Conservation (phyloP, 1,140 invertebrate genomes). For the Tetramorium simillimum region DNA sequence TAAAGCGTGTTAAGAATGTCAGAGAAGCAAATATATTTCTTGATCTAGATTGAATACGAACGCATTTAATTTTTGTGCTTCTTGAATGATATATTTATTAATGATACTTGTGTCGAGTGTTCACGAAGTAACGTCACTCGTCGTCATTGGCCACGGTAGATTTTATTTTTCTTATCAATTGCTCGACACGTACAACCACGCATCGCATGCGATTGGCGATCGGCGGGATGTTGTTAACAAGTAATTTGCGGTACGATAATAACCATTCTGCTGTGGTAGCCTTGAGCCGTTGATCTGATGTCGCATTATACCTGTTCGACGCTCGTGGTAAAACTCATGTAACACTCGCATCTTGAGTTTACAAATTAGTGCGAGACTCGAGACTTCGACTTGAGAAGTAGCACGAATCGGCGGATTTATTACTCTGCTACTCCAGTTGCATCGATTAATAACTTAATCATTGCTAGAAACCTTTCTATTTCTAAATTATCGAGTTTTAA, state of each 20-base stretch:
- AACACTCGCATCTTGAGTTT: conserved; percentile 14
- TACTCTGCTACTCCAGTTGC: background rate
- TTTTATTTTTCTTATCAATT: conserved; percentile 39
- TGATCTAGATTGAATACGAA: background rate
- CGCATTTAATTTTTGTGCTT: background rate
- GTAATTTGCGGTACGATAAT: conserved; percentile 58
- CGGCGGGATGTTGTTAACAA: conserved; percentile 41
- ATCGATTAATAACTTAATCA: background rate
- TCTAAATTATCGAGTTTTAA: background rate
- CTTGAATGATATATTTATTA: background rate
- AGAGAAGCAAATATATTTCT: background rate
- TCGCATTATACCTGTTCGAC: conserved; percentile 30
- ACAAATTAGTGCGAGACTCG: background rate
- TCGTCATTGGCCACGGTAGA: background rate
- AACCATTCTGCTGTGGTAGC: conserved; percentile 42
- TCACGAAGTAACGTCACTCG: background rate
- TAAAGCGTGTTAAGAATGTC: background rate
- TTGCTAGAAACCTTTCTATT: background rate
- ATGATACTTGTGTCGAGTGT: background rate
- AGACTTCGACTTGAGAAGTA: background rate
- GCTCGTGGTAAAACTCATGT: conserved; percentile 32
- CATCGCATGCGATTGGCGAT: conserved; percentile 25
- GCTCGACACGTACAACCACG: conserved; percentile 17
- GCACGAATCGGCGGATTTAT: background rate
- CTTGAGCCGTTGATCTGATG: conserved; percentile 46